phyloP scores from a whole-genome alignment of 2,113 vertebrate species.

The Sporophila hypoxantha region DNA sequence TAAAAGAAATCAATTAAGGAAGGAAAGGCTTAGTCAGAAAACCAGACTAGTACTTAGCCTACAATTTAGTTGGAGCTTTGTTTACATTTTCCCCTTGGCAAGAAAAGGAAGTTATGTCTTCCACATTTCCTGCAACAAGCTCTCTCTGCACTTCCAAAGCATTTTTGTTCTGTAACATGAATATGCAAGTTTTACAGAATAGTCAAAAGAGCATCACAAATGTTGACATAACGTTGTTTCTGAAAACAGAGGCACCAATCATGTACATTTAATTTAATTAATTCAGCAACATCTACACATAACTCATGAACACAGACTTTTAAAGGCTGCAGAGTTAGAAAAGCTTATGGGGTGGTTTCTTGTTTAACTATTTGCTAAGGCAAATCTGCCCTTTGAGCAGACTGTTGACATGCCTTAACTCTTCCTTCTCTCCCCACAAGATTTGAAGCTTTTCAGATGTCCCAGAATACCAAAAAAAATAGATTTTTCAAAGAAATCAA shows the following conservation, averaged over 20 bases:
- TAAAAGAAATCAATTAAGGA: constrained; percentile 6
- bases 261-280: not conserved
- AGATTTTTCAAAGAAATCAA: not conserved
- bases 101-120: constrained; percentile 44
- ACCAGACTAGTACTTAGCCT: not conserved
- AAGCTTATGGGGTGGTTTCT: not conserved
- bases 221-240: not conserved
- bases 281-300: not conserved
- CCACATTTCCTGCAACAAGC: constrained; percentile 33
- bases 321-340: not conserved
- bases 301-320: not conserved
- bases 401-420: not conserved
- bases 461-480: not conserved
- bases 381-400: not conserved
- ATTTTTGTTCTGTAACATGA: not conserved
- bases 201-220: not conserved
- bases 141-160: not conserved
- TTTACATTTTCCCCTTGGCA: constrained; percentile 41
- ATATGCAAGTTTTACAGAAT: not conserved
- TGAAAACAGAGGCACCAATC: not conserved
- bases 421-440: not conserved
- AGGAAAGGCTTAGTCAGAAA: constrained; percentile 47
- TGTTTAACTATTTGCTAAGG: not conserved
- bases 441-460: not conserved
- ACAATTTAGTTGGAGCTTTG: constrained; percentile 14